Base-by-base conservation (phyloP, 2,797 vertebrate genomes). In the Etheostoma perlongum region DNA sequence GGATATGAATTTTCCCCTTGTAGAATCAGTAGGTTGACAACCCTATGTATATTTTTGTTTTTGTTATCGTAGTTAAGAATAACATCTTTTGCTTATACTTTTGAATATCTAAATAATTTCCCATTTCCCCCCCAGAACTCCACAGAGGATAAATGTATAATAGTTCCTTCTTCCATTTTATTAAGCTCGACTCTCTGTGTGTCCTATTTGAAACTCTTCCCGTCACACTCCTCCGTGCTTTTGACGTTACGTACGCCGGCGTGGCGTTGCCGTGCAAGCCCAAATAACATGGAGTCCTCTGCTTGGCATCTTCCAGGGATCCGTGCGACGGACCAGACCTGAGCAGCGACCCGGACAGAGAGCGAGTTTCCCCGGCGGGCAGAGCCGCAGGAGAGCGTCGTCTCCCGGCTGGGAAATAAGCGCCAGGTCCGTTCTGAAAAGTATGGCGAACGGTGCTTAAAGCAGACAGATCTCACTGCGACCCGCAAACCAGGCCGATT, bases 171-270 rank as follows among this genome's bases (percentile, higher is more conserved):
- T 25, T 25, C 25, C 55, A 53, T 58, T 10, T 66, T n/a, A n/a
- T n/a, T n/a, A n/a, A n/a, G n/a, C n/a, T n/a, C n/a, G n/a, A n/a
- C n/a, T n/a, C n/a, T 10, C 2, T 36, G 33, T 36, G 44, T 62
- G 77, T 60, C 84, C 64, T 69, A 59, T 67, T 81, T 72, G 8
- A 72, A 85, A 89, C 84, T 85, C 85, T 87, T 77, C 74, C 68
- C 76, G 73, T 84, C 86, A 72, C 88, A 92, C 89, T 91, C 90
- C 92, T 90, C 81, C 33, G 33, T 36, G 86, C 75, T 10, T 36
- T 36, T 85, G 93, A 95, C 94, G 95, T 95, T 93, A 95, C 95
- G 94, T 80, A 92, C 93, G 93, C 90, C 79, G 93, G 94, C 92
- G 93, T 93, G 93, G 94, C 94, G 92, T 89, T 36, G 93, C 91